Evolutionary conservation across 2,888 invertebrate genomes (phyloP).

Genomic region (Megamerina dolium): DNA sequence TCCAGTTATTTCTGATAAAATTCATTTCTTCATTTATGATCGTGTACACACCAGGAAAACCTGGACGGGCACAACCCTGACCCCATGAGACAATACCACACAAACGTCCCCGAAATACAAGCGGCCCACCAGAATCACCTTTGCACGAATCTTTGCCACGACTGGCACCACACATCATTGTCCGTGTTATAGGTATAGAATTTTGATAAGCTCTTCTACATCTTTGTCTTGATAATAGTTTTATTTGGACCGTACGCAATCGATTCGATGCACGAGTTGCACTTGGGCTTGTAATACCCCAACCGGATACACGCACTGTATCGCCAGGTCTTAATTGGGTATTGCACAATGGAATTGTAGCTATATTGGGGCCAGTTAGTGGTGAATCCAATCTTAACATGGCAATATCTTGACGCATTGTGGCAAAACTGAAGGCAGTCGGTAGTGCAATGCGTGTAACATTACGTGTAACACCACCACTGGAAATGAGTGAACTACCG

Average conservation of each 20-base stretch:
- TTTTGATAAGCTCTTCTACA: not conserved
- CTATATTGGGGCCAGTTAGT: conserved; percentile 11
- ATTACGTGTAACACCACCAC: conserved; percentile 1
- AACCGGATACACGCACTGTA: conserved; percentile 21
- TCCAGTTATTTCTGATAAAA: too few species aligned
- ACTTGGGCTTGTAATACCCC: conserved; percentile 17
- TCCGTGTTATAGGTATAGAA: conserved; percentile 5
- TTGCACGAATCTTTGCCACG: conserved; percentile 23
- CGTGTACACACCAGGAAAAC: conserved; percentile 66
- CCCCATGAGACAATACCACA: conserved; percentile 61
- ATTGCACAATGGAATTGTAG: conserved; percentile 13
- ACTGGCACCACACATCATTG: conserved; percentile 23
- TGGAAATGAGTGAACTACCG: conserved; percentile 10
- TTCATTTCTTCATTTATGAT: too few species aligned
- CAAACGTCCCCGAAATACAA: conserved; percentile 19
- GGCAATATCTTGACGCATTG: conserved; percentile 21
- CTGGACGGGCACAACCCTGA: conserved; percentile 42
- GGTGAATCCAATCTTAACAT: conserved; percentile 13
- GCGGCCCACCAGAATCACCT: conserved; percentile 28
- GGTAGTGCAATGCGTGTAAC: conserved; percentile 7
- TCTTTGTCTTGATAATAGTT: not conserved
- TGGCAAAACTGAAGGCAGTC: not conserved
- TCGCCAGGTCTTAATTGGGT: conserved; percentile 1
- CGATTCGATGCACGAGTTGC: conserved; percentile 3
- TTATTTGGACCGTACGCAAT: conserved; percentile 15